Percentiles rank a stretch among this genome's conserved stretches.
These are phyloP conservation scores for Armadillidium nasatum DNA, from an alignment of 1,140 invertebrate species.

Conservation along the genomic window DNA sequence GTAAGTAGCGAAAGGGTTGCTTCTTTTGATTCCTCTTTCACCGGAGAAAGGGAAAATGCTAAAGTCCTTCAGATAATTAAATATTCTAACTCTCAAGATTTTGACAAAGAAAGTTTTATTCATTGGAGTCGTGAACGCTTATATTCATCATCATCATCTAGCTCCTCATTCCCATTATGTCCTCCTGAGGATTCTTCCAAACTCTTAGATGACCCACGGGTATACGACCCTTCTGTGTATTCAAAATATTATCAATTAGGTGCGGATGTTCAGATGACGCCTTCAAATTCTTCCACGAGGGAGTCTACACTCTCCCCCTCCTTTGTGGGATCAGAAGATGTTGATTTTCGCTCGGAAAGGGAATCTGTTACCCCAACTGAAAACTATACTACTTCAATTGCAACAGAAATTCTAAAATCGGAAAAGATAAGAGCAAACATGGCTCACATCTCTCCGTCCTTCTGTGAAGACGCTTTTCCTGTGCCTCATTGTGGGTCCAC, in stretches of 20 bases:
- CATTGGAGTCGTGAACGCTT: slow-evolving; percentile 36
- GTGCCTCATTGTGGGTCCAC: neutral
- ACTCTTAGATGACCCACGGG: neutral
- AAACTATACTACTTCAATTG: neutral
- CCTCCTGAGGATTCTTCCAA: neutral
- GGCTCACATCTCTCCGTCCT: neutral
- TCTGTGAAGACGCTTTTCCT: neutral
- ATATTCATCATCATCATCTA: slow-evolving; percentile 30
- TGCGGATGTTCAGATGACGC: neutral
- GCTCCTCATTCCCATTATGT: neutral
- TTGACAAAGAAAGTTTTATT: slow-evolving; percentile 36
- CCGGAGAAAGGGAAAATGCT: neutral
- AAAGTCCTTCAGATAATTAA: neutral
- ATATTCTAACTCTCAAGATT: slow-evolving; percentile 25
- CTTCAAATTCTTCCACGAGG: neutral
- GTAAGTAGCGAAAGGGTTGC: slow-evolving; percentile 45
- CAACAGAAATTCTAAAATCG: neutral
- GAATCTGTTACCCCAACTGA: neutral
- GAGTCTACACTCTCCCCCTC: neutral
- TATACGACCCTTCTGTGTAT: neutral
- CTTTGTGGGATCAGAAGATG: neutral
- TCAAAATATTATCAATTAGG: neutral
- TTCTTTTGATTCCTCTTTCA: slow-evolving; percentile 21
- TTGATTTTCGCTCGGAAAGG: neutral
- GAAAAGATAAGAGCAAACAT: neutral